Conservation (phyloP, 2,797 vertebrate genomes). For the Cossypha heuglini region DNA sequence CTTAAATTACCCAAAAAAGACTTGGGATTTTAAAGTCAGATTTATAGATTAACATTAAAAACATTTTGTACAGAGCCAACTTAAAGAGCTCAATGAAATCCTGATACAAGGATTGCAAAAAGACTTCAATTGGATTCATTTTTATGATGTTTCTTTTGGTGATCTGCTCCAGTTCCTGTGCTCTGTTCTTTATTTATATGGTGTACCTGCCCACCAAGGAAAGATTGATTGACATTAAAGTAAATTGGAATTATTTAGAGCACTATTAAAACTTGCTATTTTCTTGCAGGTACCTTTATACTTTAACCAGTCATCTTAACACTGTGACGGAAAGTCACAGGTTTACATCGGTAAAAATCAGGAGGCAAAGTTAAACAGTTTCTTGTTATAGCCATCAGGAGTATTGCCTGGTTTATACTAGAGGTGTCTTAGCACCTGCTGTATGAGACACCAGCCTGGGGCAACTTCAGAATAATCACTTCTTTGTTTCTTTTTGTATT, state of each 20-base stretch:
- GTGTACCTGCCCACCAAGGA: neutral
- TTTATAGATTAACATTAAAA: neutral
- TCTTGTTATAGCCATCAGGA: neutral
- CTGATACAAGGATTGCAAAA: neutral
- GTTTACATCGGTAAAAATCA: neutral
- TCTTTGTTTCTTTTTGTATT: neutral
- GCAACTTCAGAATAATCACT: neutral
- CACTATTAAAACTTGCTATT: neutral
- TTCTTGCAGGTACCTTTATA: neutral
- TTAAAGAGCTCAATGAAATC: neutral
- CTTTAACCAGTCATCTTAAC: neutral
- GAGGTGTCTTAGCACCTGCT: neutral
- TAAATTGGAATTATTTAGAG: neutral
- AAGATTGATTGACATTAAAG: neutral
- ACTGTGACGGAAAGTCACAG: neutral
- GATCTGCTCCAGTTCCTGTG: neutral
- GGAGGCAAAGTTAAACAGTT: neutral
- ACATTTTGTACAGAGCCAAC: neutral
- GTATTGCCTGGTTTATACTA: neutral
- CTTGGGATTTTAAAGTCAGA: neutral
- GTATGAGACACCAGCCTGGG: neutral
- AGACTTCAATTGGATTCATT: neutral
- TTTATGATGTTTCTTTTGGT: neutral
- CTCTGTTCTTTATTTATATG: neutral
- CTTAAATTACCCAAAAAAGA: neutral